A percentile compares a stretch with the other conserved stretches of the same genome.
Conservation (phyloP, 2,113 vertebrate genomes). For the Centropus bengalensis region DNA sequence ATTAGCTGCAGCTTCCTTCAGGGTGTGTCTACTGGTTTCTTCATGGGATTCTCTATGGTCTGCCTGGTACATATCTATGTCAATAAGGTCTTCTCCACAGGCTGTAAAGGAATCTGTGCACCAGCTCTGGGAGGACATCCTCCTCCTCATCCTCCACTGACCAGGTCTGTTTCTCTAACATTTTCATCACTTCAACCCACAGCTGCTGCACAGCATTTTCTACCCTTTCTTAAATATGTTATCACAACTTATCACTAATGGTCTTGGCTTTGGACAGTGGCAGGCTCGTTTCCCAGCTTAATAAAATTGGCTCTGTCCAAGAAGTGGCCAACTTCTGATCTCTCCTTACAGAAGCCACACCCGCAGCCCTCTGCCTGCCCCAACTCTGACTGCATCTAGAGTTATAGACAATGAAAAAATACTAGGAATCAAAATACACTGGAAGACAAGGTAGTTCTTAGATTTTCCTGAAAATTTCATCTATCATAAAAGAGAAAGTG, state of each 20-base stretch:
- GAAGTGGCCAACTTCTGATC: neutral
- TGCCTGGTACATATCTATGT: neutral
- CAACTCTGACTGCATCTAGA: neutral
- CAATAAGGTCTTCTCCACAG: neutral
- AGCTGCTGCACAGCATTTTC: neutral
- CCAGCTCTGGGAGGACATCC: neutral
- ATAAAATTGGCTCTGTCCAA: neutral
- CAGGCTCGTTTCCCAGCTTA: neutral
- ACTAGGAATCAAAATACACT: neutral
- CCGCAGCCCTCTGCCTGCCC: accelerated
- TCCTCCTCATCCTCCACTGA: neutral
- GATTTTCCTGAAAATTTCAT: neutral
- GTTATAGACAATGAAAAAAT: neutral
- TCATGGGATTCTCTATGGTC: neutral
- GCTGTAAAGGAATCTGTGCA: neutral
- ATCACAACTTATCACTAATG: neutral
- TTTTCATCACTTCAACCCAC: neutral
- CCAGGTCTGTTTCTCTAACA: neutral
- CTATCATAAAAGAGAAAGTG: neutral
- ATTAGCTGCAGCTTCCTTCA: neutral
- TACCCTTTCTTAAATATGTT: neutral
- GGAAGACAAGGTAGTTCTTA: neutral
- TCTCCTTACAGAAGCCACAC: neutral
- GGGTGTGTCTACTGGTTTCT: neutral
- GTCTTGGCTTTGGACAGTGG: accelerated